phyloP scores from a whole-genome alignment of 2,797 vertebrate genomes.

The Galagoides demidoff region DNA sequence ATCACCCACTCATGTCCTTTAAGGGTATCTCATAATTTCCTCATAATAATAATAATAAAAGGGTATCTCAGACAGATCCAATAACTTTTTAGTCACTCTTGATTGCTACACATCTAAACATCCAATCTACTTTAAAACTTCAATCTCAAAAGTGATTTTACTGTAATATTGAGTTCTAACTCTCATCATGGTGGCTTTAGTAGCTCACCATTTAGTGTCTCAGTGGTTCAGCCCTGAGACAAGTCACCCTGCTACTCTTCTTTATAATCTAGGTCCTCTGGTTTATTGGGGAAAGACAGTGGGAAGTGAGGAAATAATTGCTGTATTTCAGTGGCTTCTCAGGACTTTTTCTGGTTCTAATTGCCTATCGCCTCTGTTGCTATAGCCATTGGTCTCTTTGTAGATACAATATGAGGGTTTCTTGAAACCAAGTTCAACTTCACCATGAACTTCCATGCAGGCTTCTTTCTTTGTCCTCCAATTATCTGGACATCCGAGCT shows the following conservation, averaged over 20 bases:
- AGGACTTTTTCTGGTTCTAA: not conserved
- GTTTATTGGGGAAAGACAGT: not conserved
- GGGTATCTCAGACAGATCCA: not conserved
- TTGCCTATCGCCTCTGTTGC: not conserved
- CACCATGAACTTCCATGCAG: not conserved
- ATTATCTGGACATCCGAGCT: not conserved
- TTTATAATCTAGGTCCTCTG: not conserved
- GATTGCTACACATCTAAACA: constrained; percentile 16
- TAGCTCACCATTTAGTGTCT: no score
- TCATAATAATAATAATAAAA: not conserved
- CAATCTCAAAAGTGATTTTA: not conserved
- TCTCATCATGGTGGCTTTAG: not conserved
- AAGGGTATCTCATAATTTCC: not conserved
- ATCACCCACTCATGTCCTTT: not conserved
- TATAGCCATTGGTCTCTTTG: not conserved
- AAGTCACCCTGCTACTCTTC: not conserved
- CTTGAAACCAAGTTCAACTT: not conserved
- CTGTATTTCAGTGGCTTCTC: not conserved
- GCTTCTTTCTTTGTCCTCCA: not conserved
- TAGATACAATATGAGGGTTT: not conserved
- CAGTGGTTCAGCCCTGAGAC: not conserved
- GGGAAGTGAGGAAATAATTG: not conserved
- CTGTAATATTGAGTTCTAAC: constrained; percentile 13
- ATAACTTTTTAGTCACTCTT: constrained; percentile 45
- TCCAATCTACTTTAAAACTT: not conserved